These are phyloP conservation scores for Cichladusa arquata DNA, from an alignment of 2,113 vertebrate species.

Conservation along the genomic window DNA sequence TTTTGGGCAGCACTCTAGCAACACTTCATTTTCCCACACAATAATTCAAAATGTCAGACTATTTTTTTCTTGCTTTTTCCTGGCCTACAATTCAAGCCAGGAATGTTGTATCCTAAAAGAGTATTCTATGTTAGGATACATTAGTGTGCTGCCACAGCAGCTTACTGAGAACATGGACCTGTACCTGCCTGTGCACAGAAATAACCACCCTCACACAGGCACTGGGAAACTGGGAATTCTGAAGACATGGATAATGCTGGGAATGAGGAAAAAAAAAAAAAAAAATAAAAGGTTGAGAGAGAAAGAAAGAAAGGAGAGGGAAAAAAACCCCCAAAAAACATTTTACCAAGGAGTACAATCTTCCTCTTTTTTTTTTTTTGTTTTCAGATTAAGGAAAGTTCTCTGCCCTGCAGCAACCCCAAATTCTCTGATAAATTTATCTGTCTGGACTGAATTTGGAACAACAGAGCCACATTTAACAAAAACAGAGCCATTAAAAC, in stretches of 20 bases:
- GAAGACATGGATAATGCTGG: neutral
- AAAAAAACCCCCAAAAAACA: too few relatives aligned
- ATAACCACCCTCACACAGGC: neutral
- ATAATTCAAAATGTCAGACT: neutral
- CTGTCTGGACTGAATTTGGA: neutral
- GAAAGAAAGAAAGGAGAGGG: neutral
- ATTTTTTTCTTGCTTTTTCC: neutral
- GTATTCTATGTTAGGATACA: neutral
- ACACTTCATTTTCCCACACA: neutral
- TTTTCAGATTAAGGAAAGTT: neutral
- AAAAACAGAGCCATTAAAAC: neutral
- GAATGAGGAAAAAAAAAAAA: neutral
- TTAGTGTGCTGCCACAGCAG: neutral
- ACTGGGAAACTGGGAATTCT: neutral
- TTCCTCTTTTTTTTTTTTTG: neutral
- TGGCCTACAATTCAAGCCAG: neutral
- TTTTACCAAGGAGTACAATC: neutral
- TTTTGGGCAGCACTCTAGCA: neutral
- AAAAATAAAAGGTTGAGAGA: neutral
- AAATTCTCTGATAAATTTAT: neutral
- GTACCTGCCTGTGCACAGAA: neutral
- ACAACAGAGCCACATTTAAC: neutral
- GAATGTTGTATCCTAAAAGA: neutral
- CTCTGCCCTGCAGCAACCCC: neutral
- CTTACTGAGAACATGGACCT: neutral